These are phyloP conservation scores for Stigmatopora nigra DNA, from an alignment of 2,113 vertebrate genomes.

Conservation along the genomic window DNA sequence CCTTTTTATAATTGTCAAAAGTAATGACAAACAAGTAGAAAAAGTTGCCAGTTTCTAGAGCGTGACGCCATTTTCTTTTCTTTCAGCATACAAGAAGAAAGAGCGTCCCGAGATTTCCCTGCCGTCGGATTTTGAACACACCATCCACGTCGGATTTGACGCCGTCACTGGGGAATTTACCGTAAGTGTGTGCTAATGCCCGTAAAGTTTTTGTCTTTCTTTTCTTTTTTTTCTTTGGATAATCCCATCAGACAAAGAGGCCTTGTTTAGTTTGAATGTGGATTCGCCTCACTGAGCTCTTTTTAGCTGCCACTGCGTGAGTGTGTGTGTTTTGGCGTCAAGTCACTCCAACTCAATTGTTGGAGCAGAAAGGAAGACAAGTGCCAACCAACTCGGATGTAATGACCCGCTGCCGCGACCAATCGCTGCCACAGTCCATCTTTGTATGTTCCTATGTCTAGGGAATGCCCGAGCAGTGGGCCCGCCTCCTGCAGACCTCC, in stretches of 20 bases:
- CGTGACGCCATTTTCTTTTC: neutral
- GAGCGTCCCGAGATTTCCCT: constrained; percentile 91
- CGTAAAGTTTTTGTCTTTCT: constrained; percentile 6
- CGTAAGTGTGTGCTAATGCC: constrained; percentile 66
- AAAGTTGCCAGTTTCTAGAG: too few relatives aligned
- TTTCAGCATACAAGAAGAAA: constrained; percentile 85
- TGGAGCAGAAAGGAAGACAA: neutral
- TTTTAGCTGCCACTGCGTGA: constrained; percentile 14
- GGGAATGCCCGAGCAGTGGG: constrained; percentile 98
- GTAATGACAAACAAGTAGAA: too few relatives aligned
- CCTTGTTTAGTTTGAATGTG: constrained; percentile 42
- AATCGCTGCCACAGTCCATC: constrained; percentile 31
- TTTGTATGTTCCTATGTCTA: constrained; percentile 36
- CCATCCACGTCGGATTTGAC: constrained; percentile 94
- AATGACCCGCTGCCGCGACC: constrained; percentile 22
- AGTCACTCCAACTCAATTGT: neutral
- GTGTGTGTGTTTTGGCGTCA: constrained; percentile 16
- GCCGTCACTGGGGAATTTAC: constrained; percentile 95
- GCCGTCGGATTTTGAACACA: constrained; percentile 96
- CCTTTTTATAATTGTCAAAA: too few relatives aligned
- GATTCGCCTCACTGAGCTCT: constrained; percentile 35
- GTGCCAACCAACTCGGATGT: constrained; percentile 9
- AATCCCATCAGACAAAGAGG: constrained; percentile 46
- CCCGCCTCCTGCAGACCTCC: constrained; percentile 88
- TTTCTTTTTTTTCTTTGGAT: constrained; percentile 21